These are phyloP conservation scores for Gobio occitaniae DNA, from an alignment of 2,797 vertebrate species.

Conservation along the genomic window DNA sequence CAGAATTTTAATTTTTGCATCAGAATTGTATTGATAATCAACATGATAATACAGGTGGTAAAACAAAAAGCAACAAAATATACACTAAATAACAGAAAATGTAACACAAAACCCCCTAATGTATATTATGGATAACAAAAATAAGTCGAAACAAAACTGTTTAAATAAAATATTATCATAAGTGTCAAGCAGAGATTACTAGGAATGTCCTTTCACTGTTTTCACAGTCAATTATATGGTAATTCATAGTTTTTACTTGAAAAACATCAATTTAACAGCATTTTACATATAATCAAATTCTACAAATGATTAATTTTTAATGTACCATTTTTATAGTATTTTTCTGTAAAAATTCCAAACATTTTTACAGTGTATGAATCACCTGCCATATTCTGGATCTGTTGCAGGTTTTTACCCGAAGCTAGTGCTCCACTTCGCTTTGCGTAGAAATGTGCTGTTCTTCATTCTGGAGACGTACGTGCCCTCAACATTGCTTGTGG, in stretches of 20 bases:
- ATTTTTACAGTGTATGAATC: background rate
- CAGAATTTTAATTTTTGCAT: no score
- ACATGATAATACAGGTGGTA: background rate
- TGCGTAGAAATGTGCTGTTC: conserved; percentile 90
- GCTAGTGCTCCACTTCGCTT: conserved; percentile 89
- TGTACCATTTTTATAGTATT: background rate
- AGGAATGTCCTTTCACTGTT: no score
- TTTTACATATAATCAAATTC: background rate
- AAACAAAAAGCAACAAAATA: background rate
- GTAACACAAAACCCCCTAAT: background rate
- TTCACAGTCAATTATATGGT: no score
- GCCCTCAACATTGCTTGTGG: conserved; percentile 88
- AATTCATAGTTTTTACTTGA: background rate
- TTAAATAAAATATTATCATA: background rate
- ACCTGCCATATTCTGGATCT: background rate
- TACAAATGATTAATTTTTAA: background rate
- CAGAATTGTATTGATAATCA: background rate
- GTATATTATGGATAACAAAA: background rate
- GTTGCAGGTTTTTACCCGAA: conserved; percentile 84
- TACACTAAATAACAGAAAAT: background rate
- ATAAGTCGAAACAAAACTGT: background rate
- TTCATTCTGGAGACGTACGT: conserved; percentile 92
- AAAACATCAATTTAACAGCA: background rate
- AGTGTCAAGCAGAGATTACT: no score
- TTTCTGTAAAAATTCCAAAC: no score